Evolutionary conservation across 1,140 invertebrate species (phyloP).

Genomic region (Tetragonula clypearis): DNA sequence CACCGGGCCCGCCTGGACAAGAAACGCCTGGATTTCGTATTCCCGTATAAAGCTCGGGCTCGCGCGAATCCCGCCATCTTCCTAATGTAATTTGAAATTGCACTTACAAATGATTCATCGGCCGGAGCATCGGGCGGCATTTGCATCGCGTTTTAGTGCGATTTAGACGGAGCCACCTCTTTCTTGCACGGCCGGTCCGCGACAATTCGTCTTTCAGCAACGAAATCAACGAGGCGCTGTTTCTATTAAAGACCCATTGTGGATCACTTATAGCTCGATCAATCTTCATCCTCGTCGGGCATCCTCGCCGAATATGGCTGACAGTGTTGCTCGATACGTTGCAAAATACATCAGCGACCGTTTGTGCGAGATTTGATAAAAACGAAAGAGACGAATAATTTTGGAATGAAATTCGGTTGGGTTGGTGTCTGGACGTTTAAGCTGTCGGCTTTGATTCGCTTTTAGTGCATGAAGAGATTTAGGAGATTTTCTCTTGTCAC

Average conservation of each 20-base stretch:
- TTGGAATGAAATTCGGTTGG: background rate
- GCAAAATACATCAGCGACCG: background rate
- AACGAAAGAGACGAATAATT: background rate
- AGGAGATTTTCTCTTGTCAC: too few relatives aligned
- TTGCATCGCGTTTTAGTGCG: constrained; percentile 47
- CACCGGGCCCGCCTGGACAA: background rate
- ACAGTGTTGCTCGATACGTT: background rate
- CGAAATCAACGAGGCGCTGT: background rate
- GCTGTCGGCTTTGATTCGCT: too few relatives aligned
- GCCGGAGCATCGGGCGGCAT: constrained; percentile 9
- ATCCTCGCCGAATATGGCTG: constrained; percentile 8
- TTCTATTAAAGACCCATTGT: background rate
- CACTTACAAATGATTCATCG: constrained; percentile 46
- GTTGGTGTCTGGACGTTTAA: too few relatives aligned
- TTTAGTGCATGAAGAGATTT: too few relatives aligned
- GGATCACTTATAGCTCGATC: constrained; percentile 16
- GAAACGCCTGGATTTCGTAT: constrained; percentile 48
- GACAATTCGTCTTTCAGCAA: background rate
- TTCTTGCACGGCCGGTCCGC: background rate
- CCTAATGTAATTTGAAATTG: constrained; percentile 31
- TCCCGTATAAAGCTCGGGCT: constrained; percentile 43
- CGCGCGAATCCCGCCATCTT: background rate
- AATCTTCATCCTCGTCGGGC: constrained; percentile 6
- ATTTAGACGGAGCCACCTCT: constrained; percentile 9
- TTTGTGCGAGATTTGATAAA: background rate